Conservation (phyloP, 2,797 vertebrate genomes). For the Astyanax mexicanus region DNA sequence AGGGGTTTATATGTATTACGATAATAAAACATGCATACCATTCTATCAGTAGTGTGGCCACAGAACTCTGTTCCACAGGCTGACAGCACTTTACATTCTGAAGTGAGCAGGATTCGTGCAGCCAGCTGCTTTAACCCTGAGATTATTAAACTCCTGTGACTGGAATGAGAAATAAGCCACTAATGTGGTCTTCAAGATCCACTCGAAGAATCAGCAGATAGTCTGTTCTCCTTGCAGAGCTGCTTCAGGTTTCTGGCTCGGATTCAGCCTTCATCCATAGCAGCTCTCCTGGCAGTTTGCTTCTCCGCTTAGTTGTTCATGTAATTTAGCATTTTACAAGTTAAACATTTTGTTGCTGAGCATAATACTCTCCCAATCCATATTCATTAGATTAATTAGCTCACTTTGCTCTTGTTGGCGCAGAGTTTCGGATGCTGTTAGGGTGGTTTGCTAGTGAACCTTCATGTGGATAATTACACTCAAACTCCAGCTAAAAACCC, state of each 20-base stretch:
- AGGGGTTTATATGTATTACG: too few relatives aligned
- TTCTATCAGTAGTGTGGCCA: background rate
- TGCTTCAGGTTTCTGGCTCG: background rate
- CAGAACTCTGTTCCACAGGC: background rate
- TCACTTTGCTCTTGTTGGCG: slow-evolving; percentile 13
- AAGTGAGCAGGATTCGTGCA: background rate
- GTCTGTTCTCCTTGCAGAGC: background rate
- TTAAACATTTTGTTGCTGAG: slow-evolving; percentile 23
- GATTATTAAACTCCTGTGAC: background rate
- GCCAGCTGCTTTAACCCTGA: background rate
- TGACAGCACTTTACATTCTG: background rate
- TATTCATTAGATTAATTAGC: slow-evolving; percentile 45
- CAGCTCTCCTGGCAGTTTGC: background rate
- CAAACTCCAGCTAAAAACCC: background rate
- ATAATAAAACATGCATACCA: too few relatives aligned
- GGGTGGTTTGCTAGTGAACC: background rate
- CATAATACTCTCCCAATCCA: slow-evolving; percentile 15
- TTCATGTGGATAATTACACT: slow-evolving; percentile 5
- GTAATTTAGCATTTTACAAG: slow-evolving; percentile 13
- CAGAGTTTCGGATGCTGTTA: background rate
- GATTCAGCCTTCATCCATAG: background rate
- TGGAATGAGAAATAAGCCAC: background rate
- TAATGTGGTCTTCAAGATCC: background rate
- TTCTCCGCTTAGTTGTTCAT: background rate
- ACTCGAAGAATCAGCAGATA: background rate